These are phyloP conservation scores for Carassius carassius DNA, from an alignment of 2,113 vertebrate species.

Conservation along the genomic window DNA sequence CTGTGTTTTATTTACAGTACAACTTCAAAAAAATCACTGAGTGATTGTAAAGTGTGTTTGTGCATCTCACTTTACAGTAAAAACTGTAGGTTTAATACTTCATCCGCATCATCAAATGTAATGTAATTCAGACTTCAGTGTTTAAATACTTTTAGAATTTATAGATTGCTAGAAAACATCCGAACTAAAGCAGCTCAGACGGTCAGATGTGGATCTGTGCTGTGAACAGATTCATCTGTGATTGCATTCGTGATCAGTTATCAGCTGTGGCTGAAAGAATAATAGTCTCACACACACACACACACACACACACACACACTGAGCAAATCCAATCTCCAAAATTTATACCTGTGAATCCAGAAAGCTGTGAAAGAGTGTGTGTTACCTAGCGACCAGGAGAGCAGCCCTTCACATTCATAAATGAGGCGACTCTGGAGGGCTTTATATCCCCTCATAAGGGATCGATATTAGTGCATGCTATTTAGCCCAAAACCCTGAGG, in stretches of 20 bases:
- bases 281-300: slow-evolving; percentile 47
- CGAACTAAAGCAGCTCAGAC: background rate
- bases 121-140: background rate
- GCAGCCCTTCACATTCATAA: slow-evolving; percentile 25
- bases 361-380: slow-evolving; percentile 26
- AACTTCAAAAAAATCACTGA: no score
- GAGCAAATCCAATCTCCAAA: slow-evolving; percentile 39
- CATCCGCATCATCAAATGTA: background rate
- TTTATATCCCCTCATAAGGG: background rate
- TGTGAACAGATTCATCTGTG: background rate
- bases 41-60: background rate
- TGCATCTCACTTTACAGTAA: background rate
- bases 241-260: background rate
- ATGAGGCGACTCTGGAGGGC: slow-evolving; percentile 23
- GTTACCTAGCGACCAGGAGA: slow-evolving; percentile 47
- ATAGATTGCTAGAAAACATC: background rate
- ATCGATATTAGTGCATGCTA: background rate
- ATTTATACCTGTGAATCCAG: slow-evolving; percentile 51
- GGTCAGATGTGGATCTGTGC: background rate
- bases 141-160: background rate
- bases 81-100: background rate
- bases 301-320: background rate
- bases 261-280: background rate
- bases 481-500: background rate
- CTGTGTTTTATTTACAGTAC: no score